Evolutionary conservation across 1,140 invertebrate genomes (phyloP), one percentile per base, ranked within the genome.

Genomic region (Pogonus chalceus): DNA sequence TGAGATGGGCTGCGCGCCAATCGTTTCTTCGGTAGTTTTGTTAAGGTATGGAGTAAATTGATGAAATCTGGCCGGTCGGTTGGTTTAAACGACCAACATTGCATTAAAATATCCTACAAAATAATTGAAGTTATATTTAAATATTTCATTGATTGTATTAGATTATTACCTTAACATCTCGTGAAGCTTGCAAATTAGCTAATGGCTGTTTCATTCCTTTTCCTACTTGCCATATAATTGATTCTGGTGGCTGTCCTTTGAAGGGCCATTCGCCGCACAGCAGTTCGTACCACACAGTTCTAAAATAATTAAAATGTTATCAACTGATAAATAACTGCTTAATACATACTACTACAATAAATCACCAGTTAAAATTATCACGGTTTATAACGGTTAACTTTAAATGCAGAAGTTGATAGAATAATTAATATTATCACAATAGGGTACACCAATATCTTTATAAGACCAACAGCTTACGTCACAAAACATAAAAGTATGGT

Each of bases 211-310:
- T 98, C 74, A 98, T 89, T 51, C 96, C 96, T 64, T 88, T 88
- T 1, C 95, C 94, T 18, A 98, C 92, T 72, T 96, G 92, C 92
- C 94, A 99, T 61, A 99, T 97, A 46, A 98, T 88, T 1, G 90
- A 84, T 74, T 99, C 95, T 0, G 92, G 85, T 22, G 92, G 88
- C 67, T 94, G 87, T 14, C 83, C 83, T 67, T 91, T 90, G 68
- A 96, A 98, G 9, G 97, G 96, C 82, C 92, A 98, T 62, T 96
- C 91, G 1, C 92, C 90, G 68, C 90, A 95, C 46, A 99, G 74
- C 48, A 99, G 74, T 72, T 99, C 97, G 73, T 96, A 99, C 95
- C 95, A 99, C 20, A 99, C 90, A 24, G 96, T 98, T 22, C 92
- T 95, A 65, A 49, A 77, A 72, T 54, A 59, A n/a, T n/a, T 62